Evolutionary conservation across 1,140 invertebrate species (phyloP), one percentile per base, ranked within the genome.

Genomic region (Calephelis nemesis): DNA sequence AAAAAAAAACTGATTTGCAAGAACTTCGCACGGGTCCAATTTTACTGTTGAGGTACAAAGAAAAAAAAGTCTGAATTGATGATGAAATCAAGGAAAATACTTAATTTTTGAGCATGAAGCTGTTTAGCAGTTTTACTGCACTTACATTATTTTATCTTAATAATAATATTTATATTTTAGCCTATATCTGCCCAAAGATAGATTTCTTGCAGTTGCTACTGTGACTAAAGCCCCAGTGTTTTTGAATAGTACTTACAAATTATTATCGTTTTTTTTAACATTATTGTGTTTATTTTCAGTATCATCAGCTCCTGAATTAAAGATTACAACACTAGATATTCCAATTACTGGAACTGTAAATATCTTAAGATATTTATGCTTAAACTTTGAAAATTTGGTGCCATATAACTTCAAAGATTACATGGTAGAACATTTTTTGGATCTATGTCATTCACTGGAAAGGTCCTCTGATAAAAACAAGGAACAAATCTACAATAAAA

Each of bases 371-470:
- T 94, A 92, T 74, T 74, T 94, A 40, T 84, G 90, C 49, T 78
- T 90, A 52, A 75, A 83, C 11, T 87, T 86, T 63, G 82, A 83
- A 63, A 80, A 77, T 70, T 63, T 82, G 50, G 74, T 92, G 15
- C 77, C 80, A 42, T 92, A 92, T 77, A 79, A 91, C 67, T 78
- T 88, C 68, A 84, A 88, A 68, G 78, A 84, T 47, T 82, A 85
- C 60, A 66, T 79, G 67, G 74, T 93, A 49, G 93, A 94, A 74
- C 75, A 81, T 42, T 79, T 95, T 30, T 93, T 97, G 67, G 95
- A 96, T 81, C 87, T 92, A 11, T 94, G 91, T 80, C 93, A 93
- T 85, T 79, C 79, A 66, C 73, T 93, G 76, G 91, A 91, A 65
- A 93, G 79, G 52, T 80, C 84, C 40, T 62, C 81, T 49, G 87